phyloP scores from a whole-genome alignment of 2,113 vertebrate genomes.

The Craseonycteris thonglongyai region DNA sequence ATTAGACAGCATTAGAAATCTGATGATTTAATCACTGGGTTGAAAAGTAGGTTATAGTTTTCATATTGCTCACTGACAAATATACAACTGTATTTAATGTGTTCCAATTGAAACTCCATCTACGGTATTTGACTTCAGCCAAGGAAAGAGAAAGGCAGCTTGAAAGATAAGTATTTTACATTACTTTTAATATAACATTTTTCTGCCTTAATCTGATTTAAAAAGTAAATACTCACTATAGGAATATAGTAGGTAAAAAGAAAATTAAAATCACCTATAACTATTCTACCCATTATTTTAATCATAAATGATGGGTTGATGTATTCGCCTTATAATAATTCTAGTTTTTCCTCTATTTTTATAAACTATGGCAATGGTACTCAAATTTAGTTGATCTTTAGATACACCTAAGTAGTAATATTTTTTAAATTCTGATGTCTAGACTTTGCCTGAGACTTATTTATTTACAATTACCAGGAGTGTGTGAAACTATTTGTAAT shows the following conservation, averaged over 20 bases:
- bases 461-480: neutral
- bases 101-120: neutral
- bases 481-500: neutral
- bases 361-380: neutral
- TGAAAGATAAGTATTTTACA: conserved; percentile 28
- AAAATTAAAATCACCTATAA: conserved; percentile 24
- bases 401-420: neutral
- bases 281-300: neutral
- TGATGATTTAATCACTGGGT: neutral
- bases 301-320: conserved; percentile 19
- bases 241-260: conserved; percentile 9
- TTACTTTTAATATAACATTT: neutral
- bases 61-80: neutral
- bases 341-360: neutral
- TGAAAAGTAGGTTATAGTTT: conserved; percentile 17
- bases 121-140: neutral
- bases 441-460: neutral
- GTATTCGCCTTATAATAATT: neutral
- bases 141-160: neutral
- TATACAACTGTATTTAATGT: conserved; percentile 15
- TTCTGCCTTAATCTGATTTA: conserved; percentile 28
- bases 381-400: conserved; percentile 21
- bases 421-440: conserved; percentile 5
- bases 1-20: conserved; percentile 22
- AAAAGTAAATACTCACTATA: neutral